phyloP scores from a whole-genome alignment of 2,797 vertebrate species.

The Brachyrhaphis roseni region DNA sequence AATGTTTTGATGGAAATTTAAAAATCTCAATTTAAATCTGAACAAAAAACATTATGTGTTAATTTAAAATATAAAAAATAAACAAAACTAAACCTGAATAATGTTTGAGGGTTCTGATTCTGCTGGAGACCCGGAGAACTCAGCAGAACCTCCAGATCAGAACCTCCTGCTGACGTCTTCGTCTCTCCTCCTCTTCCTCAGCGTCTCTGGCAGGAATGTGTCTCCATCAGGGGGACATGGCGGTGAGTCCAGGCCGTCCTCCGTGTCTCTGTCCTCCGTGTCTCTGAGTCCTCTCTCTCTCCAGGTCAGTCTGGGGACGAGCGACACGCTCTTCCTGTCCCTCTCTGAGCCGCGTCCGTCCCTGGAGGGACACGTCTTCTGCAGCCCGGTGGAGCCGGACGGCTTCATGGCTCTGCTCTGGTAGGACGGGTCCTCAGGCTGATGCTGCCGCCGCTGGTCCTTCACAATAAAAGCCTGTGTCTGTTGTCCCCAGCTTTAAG shows the following conservation, averaged over 20 bases:
- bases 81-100: too few species aligned
- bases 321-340: constrained; percentile 95
- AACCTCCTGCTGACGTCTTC: background rate
- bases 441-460: background rate
- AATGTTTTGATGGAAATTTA: too few species aligned
- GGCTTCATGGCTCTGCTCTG: constrained; percentile 94
- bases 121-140: too few species aligned
- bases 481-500: constrained; percentile 86
- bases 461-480: constrained; percentile 1
- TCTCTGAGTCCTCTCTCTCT: background rate
- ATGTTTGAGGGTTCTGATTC: too few species aligned
- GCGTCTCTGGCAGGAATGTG: constrained; percentile 95
- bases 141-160: too few species aligned
- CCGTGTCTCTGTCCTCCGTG: too few species aligned
- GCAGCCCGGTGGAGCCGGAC: constrained; percentile 86
- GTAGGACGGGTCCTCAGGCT: constrained; percentile 70
- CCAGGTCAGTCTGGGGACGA: constrained; percentile 95
- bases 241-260: constrained; percentile 80
- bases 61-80: too few species aligned
- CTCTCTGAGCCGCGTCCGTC: constrained; percentile 86
- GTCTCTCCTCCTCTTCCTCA: constrained; percentile 52
- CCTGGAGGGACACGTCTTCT: constrained; percentile 93
- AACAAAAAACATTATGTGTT: too few species aligned
- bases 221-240: constrained; percentile 90
- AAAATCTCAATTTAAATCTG: too few species aligned